Evolutionary conservation across 2,797 vertebrate genomes (phyloP).

Genomic region (Danio aesculapii): DNA sequence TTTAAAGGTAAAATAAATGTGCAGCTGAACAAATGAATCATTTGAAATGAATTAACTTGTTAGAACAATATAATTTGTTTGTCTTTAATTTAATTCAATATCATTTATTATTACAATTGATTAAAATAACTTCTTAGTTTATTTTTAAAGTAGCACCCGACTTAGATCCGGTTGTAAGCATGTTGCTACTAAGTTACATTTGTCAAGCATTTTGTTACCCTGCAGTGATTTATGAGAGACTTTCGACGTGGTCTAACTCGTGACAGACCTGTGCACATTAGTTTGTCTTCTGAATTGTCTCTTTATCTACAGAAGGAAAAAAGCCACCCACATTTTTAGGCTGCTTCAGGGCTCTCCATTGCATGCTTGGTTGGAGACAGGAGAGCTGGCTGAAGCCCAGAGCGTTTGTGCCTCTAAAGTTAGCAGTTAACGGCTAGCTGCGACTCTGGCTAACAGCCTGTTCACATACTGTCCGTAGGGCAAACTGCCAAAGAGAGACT

Average conservation of each 20-base stretch:
- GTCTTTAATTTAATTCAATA: neutral
- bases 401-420: slow-evolving; percentile 68
- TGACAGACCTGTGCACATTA: slow-evolving; percentile 21
- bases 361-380: neutral
- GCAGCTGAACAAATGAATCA: too few relatives aligned
- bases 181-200: neutral
- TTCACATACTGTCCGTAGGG: slow-evolving; percentile 60
- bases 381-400: slow-evolving; percentile 52
- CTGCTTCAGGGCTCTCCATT: slow-evolving; percentile 11
- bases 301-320: slow-evolving; percentile 27
- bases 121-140: neutral
- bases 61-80: neutral
- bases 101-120: neutral
- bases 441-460: slow-evolving; percentile 70
- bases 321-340: neutral
- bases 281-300: slow-evolving; percentile 25
- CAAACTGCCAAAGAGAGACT: slow-evolving; percentile 62
- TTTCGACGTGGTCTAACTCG: neutral
- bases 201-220: neutral
- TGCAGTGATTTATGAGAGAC: neutral
- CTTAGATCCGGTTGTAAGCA: neutral
- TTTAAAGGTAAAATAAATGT: too few relatives aligned
- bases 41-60: neutral
- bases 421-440: slow-evolving; percentile 72
- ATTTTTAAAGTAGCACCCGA: neutral